phyloP scores from a whole-genome alignment of 2,797 vertebrate genomes.

The Chaenodraco wilsoni region DNA sequence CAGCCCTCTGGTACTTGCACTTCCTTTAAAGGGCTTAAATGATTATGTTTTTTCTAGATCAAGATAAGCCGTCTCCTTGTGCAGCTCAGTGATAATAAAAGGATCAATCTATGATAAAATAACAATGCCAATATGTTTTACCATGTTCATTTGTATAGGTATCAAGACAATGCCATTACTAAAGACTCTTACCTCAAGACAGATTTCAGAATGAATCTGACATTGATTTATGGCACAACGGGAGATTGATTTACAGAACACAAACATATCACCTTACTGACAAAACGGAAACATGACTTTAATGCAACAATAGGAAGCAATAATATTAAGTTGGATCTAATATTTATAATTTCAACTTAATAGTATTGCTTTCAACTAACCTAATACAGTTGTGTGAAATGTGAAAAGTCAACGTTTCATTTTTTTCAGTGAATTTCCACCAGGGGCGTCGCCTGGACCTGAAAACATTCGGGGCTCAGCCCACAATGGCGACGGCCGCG shows the following conservation, averaged over 20 bases:
- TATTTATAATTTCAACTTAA: no score
- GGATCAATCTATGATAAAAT: neutral
- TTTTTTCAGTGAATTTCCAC: no score
- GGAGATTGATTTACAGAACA: neutral
- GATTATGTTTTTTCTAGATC: neutral
- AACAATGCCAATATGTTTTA: neutral
- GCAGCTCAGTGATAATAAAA: constrained; percentile 1
- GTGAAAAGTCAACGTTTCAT: no score
- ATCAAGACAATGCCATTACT: neutral
- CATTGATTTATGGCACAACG: neutral
- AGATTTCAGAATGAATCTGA: neutral
- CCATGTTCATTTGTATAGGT: neutral
- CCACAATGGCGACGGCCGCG: no score
- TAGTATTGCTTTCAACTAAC: no score
- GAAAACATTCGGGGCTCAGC: no score
- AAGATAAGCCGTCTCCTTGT: neutral
- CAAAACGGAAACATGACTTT: no score
- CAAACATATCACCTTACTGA: neutral
- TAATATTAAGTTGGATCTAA: no score
- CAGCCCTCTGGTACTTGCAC: neutral
- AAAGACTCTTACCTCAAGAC: neutral
- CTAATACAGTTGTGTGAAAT: no score
- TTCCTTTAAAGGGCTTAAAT: neutral
- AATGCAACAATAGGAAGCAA: no score
- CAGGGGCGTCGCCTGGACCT: no score